A percentile compares a stretch with the other conserved stretches of the same genome.
Conservation (phyloP, 2,797 vertebrate genomes). For the Lacerta agilis region DNA sequence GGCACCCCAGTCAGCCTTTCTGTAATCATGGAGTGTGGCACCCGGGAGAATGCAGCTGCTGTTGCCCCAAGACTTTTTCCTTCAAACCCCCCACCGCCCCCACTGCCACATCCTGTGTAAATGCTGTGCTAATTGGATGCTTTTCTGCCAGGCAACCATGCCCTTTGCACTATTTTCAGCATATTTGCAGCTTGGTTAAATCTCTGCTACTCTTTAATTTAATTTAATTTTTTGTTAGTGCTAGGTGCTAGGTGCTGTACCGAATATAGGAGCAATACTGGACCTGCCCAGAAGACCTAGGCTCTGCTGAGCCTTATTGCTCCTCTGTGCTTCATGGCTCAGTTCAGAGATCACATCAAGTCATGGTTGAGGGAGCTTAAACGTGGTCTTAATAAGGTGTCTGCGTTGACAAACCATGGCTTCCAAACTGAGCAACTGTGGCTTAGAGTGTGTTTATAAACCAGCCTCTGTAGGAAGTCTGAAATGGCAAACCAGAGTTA, state of each 20-base stretch:
- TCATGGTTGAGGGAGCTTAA: not conserved
- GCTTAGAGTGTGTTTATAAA: not conserved
- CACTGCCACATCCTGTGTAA: constrained; percentile 20
- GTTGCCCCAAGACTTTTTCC: not conserved
- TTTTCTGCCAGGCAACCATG: not conserved
- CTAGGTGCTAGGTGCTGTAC: not conserved
- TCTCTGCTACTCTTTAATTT: not conserved
- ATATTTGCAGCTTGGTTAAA: not conserved
- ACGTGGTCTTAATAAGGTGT: not conserved
- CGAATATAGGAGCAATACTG: not conserved
- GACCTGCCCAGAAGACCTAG: not conserved
- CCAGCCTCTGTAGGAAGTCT: not conserved
- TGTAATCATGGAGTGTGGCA: constrained; percentile 49
- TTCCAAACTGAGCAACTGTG: not conserved
- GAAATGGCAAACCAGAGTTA: not conserved
- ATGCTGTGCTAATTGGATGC: not conserved
- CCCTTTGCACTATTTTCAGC: not conserved
- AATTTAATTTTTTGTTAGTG: too few relatives aligned
- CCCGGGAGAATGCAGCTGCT: constrained; percentile 66
- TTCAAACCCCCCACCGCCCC: not conserved
- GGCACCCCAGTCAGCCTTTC: constrained; percentile 55
- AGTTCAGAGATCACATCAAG: not conserved
- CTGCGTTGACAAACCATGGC: too few relatives aligned
- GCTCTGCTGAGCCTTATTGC: not conserved
- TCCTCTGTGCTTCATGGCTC: not conserved